Base-by-base conservation (phyloP, 2,888 invertebrate genomes). In the Petrophora chlorosata region DNA sequence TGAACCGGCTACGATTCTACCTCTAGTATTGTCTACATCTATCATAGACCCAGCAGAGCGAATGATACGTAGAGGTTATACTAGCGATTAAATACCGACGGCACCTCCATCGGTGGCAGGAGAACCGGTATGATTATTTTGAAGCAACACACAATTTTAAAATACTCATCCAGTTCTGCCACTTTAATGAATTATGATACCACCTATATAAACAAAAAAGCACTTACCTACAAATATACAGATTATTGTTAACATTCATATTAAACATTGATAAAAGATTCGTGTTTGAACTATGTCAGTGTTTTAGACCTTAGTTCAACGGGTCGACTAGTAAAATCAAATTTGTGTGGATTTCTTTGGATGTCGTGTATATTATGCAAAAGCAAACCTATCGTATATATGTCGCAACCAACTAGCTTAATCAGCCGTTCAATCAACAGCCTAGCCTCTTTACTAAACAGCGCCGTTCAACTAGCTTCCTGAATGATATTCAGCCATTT, bases 191-290 rank as follows among this genome's bases (percentile, higher is more conserved):
- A n/a, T n/a, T n/a, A n/a, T 13, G 5, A 33, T 1, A 33, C 19
- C 7, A 12, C 12, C 10, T n/a, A 17, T 22, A 41, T 32, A 41
- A 16, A 25, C 19, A 35, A 43, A 43, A 28, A 43, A 35, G 9
- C 5, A 26, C 25, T 26, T 41, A 22, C n/a, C n/a, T n/a, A n/a
- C 8, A 25, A 19, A 16, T 41, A 33, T 33, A 41, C 25, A 13
- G 26, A 25, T 26, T 41, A 39, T 41, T 41, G 32, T 25, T 17
- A 23, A 25, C 15, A 14, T 40, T 32, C 8, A n/a, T 41, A 32
- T 12, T 12, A 25, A 41, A 33, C 25, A 29, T 23, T 4, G 8
- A 15, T 43, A 43, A 35, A 43, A 35, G 36, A 44, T 14, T 34
- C 14, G 17, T 17, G n/a, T 36, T 22, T 30, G 25, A 23, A 34